Evolutionary conservation across 2,888 invertebrate genomes (phyloP).

Genomic region (Chrysolina oricalcia): DNA sequence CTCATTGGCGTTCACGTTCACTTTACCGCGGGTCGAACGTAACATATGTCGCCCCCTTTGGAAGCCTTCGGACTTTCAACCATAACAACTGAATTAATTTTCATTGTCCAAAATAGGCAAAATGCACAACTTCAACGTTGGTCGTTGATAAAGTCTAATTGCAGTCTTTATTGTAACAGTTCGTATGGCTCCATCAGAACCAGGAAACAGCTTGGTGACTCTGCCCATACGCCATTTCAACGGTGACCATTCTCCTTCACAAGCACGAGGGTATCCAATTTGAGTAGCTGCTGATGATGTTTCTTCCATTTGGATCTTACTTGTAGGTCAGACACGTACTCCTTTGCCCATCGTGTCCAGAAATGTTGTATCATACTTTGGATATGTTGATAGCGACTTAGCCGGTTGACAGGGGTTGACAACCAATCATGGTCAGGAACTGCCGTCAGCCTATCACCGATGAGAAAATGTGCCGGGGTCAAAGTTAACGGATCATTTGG

Average conservation of each 20-base stretch:
- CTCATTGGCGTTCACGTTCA: no score
- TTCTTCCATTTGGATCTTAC: no score
- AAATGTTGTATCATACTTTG: constrained; percentile 30
- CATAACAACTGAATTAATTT: background rate
- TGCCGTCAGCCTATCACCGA: no score
- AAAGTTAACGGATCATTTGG: no score
- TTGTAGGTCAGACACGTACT: no score
- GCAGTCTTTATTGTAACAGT: constrained; percentile 33
- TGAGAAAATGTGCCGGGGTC: no score
- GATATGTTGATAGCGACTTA: constrained; percentile 16
- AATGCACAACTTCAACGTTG: constrained; percentile 34
- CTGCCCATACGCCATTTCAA: constrained; percentile 37
- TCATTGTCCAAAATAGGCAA: constrained; percentile 29
- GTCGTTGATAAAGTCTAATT: constrained; percentile 24
- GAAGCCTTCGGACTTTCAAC: constrained; percentile 33
- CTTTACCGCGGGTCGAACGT: background rate
- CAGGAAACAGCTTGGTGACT: no score
- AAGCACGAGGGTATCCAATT: constrained; percentile 37
- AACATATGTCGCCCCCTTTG: constrained; percentile 26
- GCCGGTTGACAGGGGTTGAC: background rate
- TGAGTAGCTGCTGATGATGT: constrained; percentile 28
- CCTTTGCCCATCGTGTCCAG: no score
- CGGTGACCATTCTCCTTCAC: constrained; percentile 42
- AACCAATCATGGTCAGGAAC: no score
- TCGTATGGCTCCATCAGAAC: no score